Conservation (phyloP, 1,140 invertebrate species). For the Gryllus bimaculatus region DNA sequence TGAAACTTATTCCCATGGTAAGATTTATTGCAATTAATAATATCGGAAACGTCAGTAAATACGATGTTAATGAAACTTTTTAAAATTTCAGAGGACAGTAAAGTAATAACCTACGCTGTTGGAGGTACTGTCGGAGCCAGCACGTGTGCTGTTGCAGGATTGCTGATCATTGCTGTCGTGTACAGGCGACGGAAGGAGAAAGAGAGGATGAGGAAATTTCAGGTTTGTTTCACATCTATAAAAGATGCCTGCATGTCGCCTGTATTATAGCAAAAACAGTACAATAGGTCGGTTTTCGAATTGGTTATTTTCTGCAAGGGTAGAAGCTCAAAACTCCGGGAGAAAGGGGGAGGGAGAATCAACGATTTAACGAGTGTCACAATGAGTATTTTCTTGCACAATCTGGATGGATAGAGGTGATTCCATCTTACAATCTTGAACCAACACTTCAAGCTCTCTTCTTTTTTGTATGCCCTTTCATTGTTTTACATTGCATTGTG, state of each 20-base stretch:
- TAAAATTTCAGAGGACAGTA: conserved; percentile 2
- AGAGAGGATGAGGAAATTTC: background rate
- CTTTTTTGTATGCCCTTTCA: too few species aligned
- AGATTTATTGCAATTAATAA: background rate
- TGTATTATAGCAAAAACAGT: too few species aligned
- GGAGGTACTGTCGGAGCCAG: conserved; percentile 8
- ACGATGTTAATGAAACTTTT: background rate
- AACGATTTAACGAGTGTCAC: too few species aligned
- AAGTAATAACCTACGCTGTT: conserved; percentile 11
- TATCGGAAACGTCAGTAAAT: background rate
- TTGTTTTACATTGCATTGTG: too few species aligned
- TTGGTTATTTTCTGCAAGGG: too few species aligned
- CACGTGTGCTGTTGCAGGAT: background rate
- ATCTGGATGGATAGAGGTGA: too few species aligned
- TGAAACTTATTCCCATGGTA: conserved; percentile 12
- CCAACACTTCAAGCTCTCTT: too few species aligned
- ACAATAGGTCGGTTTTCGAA: too few species aligned
- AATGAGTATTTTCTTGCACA: too few species aligned
- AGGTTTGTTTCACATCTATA: background rate
- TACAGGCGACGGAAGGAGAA: conserved; percentile 6
- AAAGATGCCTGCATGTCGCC: background rate
- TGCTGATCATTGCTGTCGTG: conserved; percentile 5
- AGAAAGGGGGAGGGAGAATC: too few species aligned
- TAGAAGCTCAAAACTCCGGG: too few species aligned
- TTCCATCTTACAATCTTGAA: too few species aligned